Percentiles rank a stretch among this genome's conserved stretches.
Conservation (phyloP, 2,888 invertebrate genomes). For the Drosophila putrida region DNA sequence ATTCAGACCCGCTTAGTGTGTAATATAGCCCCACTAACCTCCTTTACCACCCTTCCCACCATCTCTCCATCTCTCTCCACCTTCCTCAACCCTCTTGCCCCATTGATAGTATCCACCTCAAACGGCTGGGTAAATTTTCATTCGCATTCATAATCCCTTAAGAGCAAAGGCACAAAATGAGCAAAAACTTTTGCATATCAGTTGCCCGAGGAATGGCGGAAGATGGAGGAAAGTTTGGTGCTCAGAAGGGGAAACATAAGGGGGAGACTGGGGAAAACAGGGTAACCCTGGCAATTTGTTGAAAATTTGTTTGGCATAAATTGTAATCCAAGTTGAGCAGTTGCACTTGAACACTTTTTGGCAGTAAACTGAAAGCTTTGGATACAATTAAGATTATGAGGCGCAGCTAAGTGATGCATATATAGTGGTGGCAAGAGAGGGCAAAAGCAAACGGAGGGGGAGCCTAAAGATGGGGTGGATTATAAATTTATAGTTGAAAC, state of each 20-base stretch:
- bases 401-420: conserved; percentile 15
- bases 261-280: not conserved
- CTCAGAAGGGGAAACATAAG: not conserved
- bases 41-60: not conserved
- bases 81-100: not conserved
- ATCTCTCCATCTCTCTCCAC: not conserved
- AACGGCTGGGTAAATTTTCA: conserved; percentile 50
- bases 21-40: conserved; percentile 19
- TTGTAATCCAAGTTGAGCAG: conserved; percentile 72
- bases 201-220: conserved; percentile 13
- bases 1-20: conserved; percentile 29
- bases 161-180: conserved; percentile 65
- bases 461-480: not conserved
- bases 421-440: not conserved
- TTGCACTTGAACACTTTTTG: conserved; percentile 69
- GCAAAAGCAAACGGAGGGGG: not conserved
- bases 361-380: conserved; percentile 47
- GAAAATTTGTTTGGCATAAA: conserved; percentile 61
- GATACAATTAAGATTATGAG: conserved; percentile 44
- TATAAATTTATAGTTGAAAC: conserved; percentile 1
- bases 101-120: conserved; percentile 9
- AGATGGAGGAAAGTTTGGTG: not conserved
- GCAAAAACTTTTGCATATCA: conserved; percentile 61
- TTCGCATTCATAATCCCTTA: conserved; percentile 76
- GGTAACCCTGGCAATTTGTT: conserved; percentile 47